Evolutionary conservation across 2,888 invertebrate species (phyloP).

Genomic region (Willowsia nigromaculata): DNA sequence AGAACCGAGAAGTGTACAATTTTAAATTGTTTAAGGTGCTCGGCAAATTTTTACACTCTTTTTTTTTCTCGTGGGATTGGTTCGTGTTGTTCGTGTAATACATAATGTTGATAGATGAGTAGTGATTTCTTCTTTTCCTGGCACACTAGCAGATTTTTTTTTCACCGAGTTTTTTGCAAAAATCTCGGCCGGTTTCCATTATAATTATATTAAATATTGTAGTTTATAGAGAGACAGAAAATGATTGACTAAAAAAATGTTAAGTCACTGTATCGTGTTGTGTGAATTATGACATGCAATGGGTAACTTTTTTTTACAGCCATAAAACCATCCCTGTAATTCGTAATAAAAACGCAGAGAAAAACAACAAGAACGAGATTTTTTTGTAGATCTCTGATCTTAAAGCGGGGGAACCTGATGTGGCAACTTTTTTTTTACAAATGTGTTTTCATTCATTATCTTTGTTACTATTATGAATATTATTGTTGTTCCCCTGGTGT

Average conservation of each 20-base stretch:
- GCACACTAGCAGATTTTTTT: not conserved
- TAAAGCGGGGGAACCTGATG: slow-evolving; percentile 29
- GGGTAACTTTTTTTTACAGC: not conserved
- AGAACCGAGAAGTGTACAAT: not conserved
- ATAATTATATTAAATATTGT: slow-evolving; percentile 44
- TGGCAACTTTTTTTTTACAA: slow-evolving; percentile 49
- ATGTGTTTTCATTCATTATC: slow-evolving; percentile 50
- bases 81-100: slow-evolving; percentile 9
- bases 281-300: slow-evolving; percentile 37
- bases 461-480: slow-evolving; percentile 40
- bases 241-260: slow-evolving; percentile 21
- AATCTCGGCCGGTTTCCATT: slow-evolving; percentile 20
- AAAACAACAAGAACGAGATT: not conserved
- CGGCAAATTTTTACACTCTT: not conserved
- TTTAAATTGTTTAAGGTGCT: not conserved
- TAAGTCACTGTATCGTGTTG: slow-evolving; percentile 31
- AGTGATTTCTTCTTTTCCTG: not conserved
- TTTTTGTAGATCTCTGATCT: not conserved
- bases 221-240: not conserved
- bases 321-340: not conserved
- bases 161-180: too few species aligned
- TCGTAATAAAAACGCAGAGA: not conserved
- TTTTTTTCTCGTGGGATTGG: slow-evolving; percentile 11
- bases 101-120: not conserved
- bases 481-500: slow-evolving; percentile 42